Percentiles rank a stretch among this genome's conserved stretches.
Evolutionary conservation across 1,140 invertebrate genomes (phyloP).

Genomic region (Camponotus floridanus): DNA sequence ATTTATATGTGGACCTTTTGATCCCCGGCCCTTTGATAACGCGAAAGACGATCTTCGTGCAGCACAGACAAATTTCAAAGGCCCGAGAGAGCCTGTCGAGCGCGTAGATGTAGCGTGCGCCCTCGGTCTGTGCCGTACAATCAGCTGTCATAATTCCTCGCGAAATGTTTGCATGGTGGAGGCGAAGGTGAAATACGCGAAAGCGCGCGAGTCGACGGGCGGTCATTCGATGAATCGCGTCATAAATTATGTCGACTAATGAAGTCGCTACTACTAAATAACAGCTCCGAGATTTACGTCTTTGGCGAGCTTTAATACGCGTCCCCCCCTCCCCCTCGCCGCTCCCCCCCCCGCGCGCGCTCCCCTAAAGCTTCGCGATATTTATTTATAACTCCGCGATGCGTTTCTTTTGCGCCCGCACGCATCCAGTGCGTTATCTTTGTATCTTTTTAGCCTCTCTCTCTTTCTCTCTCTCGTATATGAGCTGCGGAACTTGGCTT

Average conservation of each 20-base stretch:
- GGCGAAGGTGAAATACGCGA: slow-evolving; percentile 35
- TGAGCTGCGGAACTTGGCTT: neutral
- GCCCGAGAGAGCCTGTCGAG: neutral
- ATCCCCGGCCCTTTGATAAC: neutral
- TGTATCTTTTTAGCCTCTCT: slow-evolving; percentile 46
- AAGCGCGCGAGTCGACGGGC: slow-evolving; percentile 49
- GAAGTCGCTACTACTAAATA: slow-evolving; percentile 80
- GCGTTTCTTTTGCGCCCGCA: slow-evolving; percentile 56
- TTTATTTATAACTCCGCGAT: slow-evolving; percentile 77
- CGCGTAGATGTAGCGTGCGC: neutral
- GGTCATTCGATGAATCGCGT: slow-evolving; percentile 64
- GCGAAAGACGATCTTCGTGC: neutral
- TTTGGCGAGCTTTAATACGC: slow-evolving; percentile 59
- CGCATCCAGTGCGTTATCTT: slow-evolving; percentile 34
- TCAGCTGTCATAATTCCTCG: slow-evolving; percentile 43
- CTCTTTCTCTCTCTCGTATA: neutral
- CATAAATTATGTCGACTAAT: slow-evolving; percentile 82
- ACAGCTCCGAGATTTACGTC: slow-evolving; percentile 74
- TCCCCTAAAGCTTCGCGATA: slow-evolving; percentile 54
- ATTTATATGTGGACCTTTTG: neutral
- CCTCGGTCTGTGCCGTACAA: neutral
- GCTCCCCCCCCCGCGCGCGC: no score
- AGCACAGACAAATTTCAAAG: slow-evolving; percentile 10
- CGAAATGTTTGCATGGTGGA: slow-evolving; percentile 56
- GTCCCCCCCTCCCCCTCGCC: no score